These are phyloP conservation scores for Spheniscus mendiculus DNA, from an alignment of 2,113 vertebrate species.

Conservation along the genomic window DNA sequence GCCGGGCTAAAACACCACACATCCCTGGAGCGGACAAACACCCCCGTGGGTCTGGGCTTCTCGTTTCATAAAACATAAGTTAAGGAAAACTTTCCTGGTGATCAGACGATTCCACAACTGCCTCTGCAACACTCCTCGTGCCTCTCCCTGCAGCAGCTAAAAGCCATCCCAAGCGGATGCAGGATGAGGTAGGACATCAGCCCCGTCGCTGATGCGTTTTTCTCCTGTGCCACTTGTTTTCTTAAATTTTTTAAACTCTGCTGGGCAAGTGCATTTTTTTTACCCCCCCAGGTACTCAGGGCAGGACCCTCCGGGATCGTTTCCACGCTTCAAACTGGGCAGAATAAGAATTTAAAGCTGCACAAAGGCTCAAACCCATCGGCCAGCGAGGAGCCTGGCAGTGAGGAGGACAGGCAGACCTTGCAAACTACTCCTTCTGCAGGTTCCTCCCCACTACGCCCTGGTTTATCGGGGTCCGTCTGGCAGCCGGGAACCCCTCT, in stretches of 20 bases:
- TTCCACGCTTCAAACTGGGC: accelerated
- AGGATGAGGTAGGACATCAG: neutral
- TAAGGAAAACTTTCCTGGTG: neutral
- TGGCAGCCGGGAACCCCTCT: accelerated
- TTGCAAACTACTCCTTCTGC: neutral
- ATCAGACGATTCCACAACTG: neutral
- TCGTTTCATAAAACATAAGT: accelerated
- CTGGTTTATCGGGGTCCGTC: accelerated
- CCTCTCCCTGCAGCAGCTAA: neutral
- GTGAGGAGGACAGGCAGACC: neutral
- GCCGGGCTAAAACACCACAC: neutral
- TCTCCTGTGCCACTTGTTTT: neutral
- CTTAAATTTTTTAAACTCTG: neutral
- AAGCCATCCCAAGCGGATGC: neutral
- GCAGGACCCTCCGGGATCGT: neutral
- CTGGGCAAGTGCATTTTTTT: neutral
- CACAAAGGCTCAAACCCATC: neutral
- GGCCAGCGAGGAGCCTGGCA: neutral
- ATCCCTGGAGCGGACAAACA: neutral
- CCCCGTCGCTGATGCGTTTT: accelerated
- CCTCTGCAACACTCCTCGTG: accelerated
- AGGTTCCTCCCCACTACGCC: accelerated
- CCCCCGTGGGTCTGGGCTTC: neutral
- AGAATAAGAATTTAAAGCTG: neutral
- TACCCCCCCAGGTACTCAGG: accelerated